Evolutionary conservation across 2,113 vertebrate species (phyloP).

Genomic region (Anser cygnoides): DNA sequence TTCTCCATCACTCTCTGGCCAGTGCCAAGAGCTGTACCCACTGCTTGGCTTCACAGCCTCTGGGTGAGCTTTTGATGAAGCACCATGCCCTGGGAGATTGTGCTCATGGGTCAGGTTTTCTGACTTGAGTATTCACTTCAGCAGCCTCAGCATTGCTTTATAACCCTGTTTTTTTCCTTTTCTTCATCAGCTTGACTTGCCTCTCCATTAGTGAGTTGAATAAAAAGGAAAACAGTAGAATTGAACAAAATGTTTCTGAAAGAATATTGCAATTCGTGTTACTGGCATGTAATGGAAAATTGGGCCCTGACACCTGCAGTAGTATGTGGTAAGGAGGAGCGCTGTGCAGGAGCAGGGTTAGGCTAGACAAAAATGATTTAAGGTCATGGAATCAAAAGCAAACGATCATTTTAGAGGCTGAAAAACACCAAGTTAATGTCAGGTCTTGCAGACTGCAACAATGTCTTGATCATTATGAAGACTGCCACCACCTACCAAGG

Average conservation of each 20-base stretch:
- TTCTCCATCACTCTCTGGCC: neutral
- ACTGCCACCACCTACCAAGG: neutral
- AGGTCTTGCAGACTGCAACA: neutral
- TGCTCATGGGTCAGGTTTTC: neutral
- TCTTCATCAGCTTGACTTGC: neutral
- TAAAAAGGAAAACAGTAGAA: neutral
- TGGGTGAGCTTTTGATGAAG: neutral
- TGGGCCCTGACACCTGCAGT: neutral
- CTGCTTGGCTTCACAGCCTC: neutral
- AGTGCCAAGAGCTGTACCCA: neutral
- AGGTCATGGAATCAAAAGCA: neutral
- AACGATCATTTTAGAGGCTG: neutral
- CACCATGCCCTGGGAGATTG: neutral
- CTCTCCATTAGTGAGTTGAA: neutral
- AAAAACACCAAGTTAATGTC: neutral
- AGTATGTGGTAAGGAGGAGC: neutral
- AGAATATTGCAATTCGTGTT: neutral
- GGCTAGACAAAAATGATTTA: neutral
- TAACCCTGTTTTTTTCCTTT: neutral
- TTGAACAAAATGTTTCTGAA: neutral
- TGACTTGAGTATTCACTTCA: neutral
- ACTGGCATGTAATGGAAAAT: neutral
- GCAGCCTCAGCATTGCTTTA: fast-evolving
- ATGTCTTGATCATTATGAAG: neutral
- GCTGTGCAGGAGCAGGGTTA: neutral